Base-by-base conservation (phyloP, 2,113 vertebrate species). In the Aegithalos caudatus region DNA sequence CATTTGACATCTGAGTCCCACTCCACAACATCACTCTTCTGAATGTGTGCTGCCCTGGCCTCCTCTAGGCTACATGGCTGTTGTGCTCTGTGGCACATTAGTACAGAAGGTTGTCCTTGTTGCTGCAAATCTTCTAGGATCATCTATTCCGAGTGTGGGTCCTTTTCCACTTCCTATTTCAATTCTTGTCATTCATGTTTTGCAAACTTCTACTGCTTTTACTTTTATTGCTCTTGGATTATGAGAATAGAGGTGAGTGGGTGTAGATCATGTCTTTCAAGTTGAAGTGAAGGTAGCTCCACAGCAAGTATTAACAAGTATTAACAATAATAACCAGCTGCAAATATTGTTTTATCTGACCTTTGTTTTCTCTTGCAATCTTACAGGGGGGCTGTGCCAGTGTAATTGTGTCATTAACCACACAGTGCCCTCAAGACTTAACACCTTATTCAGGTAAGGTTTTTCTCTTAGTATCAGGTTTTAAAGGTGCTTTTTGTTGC, bases 361-460 rank as follows among this genome's bases (percentile, higher is more conserved):
- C 22, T 74, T 54, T 64, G 31, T 93, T 86, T 86, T 57, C 37
- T 45, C 62, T 97, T 90, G 62, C 72, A 70, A 92, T 83, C 86
- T 94, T 97, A 25, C 82, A 99, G 99, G 99, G 99, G 61, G 99
- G 99, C 94, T 99, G 99, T 98, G 99, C 99, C 50, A 99, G 98
- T 94, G 99, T 99, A 35, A 98, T 99, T 42, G 99, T 99, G 40
- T 99, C 99, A 3, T 97, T 99, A 94, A 99, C 99, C 8, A 99
- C 99, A 60, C 99, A 99, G 95, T 99, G 99, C 97, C 99, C 99
- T 77, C 99, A 99, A 96, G 99, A 99, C 95, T 97, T 99, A 79
- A 98, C 98, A 35, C 99, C 99, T 44, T 98, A 99, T 98, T 99
- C 99, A 95, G 99, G 99, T 99, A 97, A 92, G 88, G 8, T 72